These are phyloP conservation scores for Dipodomys merriami DNA, from an alignment of 2,113 vertebrate genomes.

Conservation along the genomic window DNA sequence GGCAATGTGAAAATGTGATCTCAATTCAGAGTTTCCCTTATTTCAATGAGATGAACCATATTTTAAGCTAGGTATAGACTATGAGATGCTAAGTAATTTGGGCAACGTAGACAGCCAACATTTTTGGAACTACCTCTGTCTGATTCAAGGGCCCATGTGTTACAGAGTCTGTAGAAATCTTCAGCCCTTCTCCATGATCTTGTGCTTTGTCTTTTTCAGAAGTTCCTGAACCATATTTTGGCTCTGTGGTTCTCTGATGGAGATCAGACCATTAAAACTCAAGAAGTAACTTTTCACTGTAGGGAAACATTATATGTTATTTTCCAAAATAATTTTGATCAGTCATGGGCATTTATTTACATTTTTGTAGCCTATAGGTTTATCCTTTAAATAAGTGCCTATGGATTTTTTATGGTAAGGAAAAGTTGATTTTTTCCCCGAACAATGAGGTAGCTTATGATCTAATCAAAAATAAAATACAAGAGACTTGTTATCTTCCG, in stretches of 20 bases:
- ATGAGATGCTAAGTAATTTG: neutral
- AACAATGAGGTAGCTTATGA: constrained; percentile 77
- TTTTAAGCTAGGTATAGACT: neutral
- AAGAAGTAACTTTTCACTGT: neutral
- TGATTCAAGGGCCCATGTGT: neutral
- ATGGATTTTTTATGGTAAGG: constrained; percentile 57
- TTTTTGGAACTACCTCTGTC: neutral
- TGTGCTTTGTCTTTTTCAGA: neutral
- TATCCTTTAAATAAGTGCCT: constrained; percentile 59
- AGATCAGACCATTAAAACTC: neutral
- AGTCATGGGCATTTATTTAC: neutral
- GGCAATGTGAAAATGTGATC: neutral
- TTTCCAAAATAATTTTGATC: constrained; percentile 22
- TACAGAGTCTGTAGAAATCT: neutral
- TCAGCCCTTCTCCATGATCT: neutral
- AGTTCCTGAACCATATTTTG: neutral
- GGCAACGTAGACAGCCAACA: neutral
- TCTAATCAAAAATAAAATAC: constrained; percentile 82
- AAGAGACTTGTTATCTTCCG: constrained; percentile 74
- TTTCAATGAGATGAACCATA: neutral
- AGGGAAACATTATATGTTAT: neutral
- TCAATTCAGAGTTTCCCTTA: neutral
- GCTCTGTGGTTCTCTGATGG: neutral
- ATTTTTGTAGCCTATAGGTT: neutral
- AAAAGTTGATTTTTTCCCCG: constrained; percentile 39